These are phyloP conservation scores for Myotis findleyi DNA, from an alignment of 2,797 vertebrate genomes.

Conservation along the genomic window DNA sequence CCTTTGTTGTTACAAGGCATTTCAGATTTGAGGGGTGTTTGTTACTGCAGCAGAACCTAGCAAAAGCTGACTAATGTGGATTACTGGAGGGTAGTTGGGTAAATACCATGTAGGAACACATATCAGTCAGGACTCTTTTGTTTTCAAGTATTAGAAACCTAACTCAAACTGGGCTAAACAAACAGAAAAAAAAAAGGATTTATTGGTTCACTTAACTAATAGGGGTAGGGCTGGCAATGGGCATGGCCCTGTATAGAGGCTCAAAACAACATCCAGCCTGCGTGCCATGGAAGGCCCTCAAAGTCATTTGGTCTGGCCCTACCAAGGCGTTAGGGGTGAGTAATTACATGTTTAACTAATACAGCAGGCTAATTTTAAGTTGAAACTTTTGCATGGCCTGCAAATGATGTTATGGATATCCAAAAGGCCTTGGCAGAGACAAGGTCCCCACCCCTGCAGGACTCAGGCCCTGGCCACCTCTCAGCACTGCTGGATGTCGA, in stretches of 20 bases:
- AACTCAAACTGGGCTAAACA: background rate
- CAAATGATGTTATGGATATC: too few species aligned
- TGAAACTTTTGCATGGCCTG: too few species aligned
- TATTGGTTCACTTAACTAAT: constrained; percentile 6
- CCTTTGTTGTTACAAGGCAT: background rate
- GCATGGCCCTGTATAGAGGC: background rate
- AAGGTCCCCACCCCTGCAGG: background rate
- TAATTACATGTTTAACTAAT: too few species aligned
- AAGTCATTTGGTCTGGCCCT: too few species aligned
- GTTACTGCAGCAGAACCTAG: constrained; percentile 19
- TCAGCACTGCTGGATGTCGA: background rate
- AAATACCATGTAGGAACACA: background rate
- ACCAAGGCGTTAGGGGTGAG: too few species aligned
- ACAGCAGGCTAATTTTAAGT: too few species aligned
- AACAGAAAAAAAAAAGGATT: background rate
- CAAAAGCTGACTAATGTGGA: constrained; percentile 13
- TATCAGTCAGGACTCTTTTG: background rate
- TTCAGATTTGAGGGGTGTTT: background rate
- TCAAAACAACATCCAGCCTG: too few species aligned
- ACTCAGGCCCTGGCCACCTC: background rate
- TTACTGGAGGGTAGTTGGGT: background rate
- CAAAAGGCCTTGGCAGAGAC: too few species aligned
- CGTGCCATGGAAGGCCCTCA: too few species aligned
- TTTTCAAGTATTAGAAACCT: background rate
- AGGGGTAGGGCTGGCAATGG: background rate